phyloP scores from a whole-genome alignment of 2,113 vertebrate genomes.

The Phaethon lepturus region DNA sequence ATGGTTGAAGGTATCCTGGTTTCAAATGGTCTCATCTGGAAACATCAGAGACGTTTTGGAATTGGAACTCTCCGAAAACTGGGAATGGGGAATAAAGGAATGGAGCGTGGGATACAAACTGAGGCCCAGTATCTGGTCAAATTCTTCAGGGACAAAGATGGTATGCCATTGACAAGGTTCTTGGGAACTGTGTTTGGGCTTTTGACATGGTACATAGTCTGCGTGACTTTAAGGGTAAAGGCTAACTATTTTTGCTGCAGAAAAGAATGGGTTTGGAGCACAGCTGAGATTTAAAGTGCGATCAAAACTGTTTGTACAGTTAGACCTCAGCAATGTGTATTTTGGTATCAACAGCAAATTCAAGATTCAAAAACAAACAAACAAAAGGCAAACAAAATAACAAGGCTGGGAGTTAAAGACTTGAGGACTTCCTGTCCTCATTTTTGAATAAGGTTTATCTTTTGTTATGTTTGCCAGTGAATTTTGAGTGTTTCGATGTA shows the following conservation, averaged over 20 bases:
- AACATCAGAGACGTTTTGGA: constrained; percentile 65
- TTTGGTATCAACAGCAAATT: neutral
- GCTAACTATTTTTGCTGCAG: neutral
- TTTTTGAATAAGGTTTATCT: neutral
- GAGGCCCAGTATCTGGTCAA: constrained; percentile 12
- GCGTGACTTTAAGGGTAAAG: neutral
- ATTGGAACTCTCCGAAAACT: constrained; percentile 39
- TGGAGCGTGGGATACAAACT: constrained; percentile 50
- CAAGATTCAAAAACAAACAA: neutral
- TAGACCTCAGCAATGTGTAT: neutral
- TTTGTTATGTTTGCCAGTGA: neutral
- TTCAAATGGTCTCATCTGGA: constrained; percentile 62
- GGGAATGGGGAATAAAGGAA: constrained; percentile 57
- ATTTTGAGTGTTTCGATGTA: neutral
- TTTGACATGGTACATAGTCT: neutral
- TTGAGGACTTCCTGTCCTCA: neutral
- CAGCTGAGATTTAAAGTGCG: neutral
- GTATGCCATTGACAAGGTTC: neutral
- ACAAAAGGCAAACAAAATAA: neutral
- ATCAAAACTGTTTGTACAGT: neutral
- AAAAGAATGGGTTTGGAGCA: neutral
- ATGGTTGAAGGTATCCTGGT: constrained; percentile 63
- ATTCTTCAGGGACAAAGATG: constrained; percentile 35
- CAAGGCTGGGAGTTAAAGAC: neutral
- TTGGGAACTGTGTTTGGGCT: neutral